Evolutionary conservation across 2,888 invertebrate genomes (phyloP), one percentile per base, ranked within the genome.

Genomic region (Nephrotoma flavescens): DNA sequence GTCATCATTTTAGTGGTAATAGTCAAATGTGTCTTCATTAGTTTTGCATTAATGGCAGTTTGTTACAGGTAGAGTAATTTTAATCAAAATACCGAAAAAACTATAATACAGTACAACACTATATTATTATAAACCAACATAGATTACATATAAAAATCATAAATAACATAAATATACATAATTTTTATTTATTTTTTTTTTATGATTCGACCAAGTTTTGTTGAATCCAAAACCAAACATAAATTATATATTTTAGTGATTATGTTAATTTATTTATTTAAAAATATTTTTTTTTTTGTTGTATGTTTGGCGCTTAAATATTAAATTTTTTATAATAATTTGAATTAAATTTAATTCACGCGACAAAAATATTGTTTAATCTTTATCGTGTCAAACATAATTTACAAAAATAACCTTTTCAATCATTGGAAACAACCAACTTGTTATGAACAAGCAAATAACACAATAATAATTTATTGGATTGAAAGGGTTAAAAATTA

Each of bases 11-110:
- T 97, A 94, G 96, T 97, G 92, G 95, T 95, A 92, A 96, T 96
- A 93, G 97, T 97, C 93, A 97, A 96, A 92, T 95, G 95, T 92
- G 97, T 97, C 95, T 97, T 97, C 96, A 95, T 97, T 95, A 96
- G 96, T 95, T 97, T 97, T 95, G 96, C 97, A 93, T 94, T 96
- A 93, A 94, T 96, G 95, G 97, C 97, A 93, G 96, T 96, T 95
- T 97, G 97, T 95, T 97, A 97, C 97, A 97, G 97, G 97, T 97
- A 95, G 91, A 91, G 91, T 71, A 71, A 71, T 71, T 71, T 71
- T 91, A 91, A 83, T 71, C 71, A 71, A 71, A 57, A 57, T 6
- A 71, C 31, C 31, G 31, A 71, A 31, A 71, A 71, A 9, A 71
- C 71, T 31, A 7, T 71, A 57, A n/a, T 57, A 57, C 7, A 6